These are phyloP conservation scores for Thaumatotibia leucotreta DNA, from an alignment of 1,140 invertebrate species.

Conservation along the genomic window DNA sequence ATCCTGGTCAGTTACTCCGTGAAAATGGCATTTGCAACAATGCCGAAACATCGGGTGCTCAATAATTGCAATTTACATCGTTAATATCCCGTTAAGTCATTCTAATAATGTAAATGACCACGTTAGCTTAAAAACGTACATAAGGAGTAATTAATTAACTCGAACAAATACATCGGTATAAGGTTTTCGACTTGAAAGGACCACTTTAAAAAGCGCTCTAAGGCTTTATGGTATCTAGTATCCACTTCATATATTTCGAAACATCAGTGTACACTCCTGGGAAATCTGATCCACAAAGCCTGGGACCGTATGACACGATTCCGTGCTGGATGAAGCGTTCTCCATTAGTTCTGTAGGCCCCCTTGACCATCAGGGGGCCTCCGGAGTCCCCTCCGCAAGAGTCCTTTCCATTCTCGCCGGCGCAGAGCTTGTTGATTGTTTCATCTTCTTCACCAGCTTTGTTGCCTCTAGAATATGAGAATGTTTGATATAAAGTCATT, in stretches of 20 bases:
- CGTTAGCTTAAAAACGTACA: too few relatives aligned
- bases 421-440: constrained; percentile 11
- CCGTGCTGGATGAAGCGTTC: constrained; percentile 6
- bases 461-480: neutral
- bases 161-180: too few relatives aligned
- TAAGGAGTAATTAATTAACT: too few relatives aligned
- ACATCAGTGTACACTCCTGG: constrained; percentile 11
- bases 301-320: constrained; percentile 1
- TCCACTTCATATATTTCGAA: constrained; percentile 12
- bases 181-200: too few relatives aligned
- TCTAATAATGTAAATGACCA: too few relatives aligned
- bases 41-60: too few relatives aligned
- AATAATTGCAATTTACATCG: too few relatives aligned
- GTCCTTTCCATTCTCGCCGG: neutral
- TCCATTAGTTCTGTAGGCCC: neutral
- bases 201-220: too few relatives aligned
- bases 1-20: too few relatives aligned
- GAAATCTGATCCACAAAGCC: neutral
- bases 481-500: neutral
- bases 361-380: constrained; percentile 10
- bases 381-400: neutral
- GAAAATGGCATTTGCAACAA: too few relatives aligned
- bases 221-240: neutral
- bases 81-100: too few relatives aligned
- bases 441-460: neutral